A percentile compares a stretch with the other conserved stretches of the same genome.
phyloP scores from a whole-genome alignment of 2,797 vertebrate species.

The Atherinosoma microstoma region DNA sequence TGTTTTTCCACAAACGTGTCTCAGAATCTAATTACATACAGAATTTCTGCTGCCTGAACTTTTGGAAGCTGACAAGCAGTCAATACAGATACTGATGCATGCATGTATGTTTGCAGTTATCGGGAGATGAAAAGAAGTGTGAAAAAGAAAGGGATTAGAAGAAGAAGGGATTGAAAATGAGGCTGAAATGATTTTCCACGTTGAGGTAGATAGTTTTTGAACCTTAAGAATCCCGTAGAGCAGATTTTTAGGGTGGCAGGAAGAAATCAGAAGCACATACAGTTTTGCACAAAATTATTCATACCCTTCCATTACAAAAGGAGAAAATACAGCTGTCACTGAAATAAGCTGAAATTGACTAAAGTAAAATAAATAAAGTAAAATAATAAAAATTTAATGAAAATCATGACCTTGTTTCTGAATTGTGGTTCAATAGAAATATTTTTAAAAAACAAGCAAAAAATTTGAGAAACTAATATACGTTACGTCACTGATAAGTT shows the following conservation, averaged over 20 bases:
- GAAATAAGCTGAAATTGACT: no score
- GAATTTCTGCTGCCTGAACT: slow-evolving; percentile 29
- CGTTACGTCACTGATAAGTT: no score
- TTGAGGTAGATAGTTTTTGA: not conserved
- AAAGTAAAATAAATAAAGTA: no score
- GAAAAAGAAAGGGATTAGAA: not conserved
- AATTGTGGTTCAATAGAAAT: no score
- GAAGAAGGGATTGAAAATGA: not conserved
- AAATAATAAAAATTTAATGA: no score
- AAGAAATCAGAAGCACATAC: not conserved
- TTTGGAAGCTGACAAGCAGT: slow-evolving; percentile 15
- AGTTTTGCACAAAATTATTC: no score
- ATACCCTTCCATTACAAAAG: no score
- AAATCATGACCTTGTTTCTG: no score
- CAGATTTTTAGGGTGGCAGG: not conserved
- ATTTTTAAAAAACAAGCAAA: no score
- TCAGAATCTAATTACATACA: slow-evolving; percentile 38
- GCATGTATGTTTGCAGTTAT: slow-evolving; percentile 21
- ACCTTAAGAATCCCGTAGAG: not conserved
- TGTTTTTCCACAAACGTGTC: slow-evolving; percentile 37
- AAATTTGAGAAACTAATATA: no score
- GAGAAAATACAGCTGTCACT: no score
- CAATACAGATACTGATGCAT: slow-evolving; percentile 43
- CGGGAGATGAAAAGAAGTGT: not conserved
- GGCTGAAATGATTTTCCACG: not conserved